phyloP scores from a whole-genome alignment of 2,888 invertebrate genomes.

The Pycnomerus fuliginosus region DNA sequence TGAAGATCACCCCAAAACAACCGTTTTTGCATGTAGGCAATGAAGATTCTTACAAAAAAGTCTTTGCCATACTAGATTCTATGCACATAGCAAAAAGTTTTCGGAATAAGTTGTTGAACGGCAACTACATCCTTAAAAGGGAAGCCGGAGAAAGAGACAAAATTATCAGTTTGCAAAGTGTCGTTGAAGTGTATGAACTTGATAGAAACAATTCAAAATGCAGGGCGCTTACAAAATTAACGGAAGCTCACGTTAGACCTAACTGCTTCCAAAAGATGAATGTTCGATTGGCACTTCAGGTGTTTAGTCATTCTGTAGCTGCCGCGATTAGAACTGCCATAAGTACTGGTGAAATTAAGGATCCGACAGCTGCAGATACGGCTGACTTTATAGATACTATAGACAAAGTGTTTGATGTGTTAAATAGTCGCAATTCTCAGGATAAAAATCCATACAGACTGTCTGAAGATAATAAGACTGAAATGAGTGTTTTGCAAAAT shows the following conservation, averaged over 20 bases:
- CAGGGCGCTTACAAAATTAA: too few species aligned
- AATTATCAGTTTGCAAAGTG: too few species aligned
- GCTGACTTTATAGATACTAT: not conserved
- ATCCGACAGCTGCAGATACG: not conserved
- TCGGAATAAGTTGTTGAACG: too few species aligned
- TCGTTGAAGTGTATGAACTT: too few species aligned
- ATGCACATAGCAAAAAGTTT: too few species aligned
- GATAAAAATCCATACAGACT: not conserved
- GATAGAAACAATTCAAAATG: too few species aligned
- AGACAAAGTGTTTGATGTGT: not conserved
- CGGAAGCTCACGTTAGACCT: slow-evolving; percentile 1
- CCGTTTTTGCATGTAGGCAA: not conserved
- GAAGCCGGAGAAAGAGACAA: too few species aligned
- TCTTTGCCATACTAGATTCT: too few species aligned
- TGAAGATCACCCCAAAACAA: not conserved
- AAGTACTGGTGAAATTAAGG: not conserved
- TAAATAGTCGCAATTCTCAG: not conserved
- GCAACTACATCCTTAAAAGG: too few species aligned
- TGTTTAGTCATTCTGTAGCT: slow-evolving; percentile 1
- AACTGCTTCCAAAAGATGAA: slow-evolving; percentile 9
- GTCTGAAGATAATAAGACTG: not conserved
- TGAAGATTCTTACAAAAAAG: not conserved
- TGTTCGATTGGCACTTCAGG: slow-evolving; percentile 3
- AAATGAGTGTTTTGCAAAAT: not conserved
- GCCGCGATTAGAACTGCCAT: slow-evolving; percentile 1